Evolutionary conservation across 1,140 invertebrate genomes (phyloP), one percentile per base, ranked within the genome.

Genomic region (Drosophila bocki): DNA sequence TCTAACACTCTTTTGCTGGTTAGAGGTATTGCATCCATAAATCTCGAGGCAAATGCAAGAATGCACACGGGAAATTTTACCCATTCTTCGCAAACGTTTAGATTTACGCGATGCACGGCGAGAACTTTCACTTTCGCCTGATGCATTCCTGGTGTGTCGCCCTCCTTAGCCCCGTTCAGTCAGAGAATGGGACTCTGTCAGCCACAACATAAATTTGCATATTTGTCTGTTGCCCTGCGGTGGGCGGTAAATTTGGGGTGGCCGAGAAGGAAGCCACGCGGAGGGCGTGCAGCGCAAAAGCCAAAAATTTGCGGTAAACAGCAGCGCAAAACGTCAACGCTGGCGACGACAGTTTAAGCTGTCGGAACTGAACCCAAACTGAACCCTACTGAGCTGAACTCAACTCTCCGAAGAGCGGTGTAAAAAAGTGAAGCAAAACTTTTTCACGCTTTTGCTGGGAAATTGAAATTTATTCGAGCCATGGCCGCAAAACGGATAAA

Each of bases 231-330:
- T 56, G 59, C 63, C 61, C 41, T 29, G 44, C 42, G 7, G 42
- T 45, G 47, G 26, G 54, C 33, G 63, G 48, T 4, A 9, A 5
- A 17, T 9, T 59, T 53, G 29, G 45, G 42, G 33, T 39, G 72
- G 11, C 9, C 45, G 26, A 35, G 51, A 41, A 32, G 39, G 17
- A 32, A 37, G 11, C 13, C 13, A 44, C 70, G 39, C 47, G 50
- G 44, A 61, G 59, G 75, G 70, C 70, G 65, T 69, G 75, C 85
- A 90, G 78, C 47, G 45, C 57, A 63, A 79, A 90, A 91, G 69
- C 86, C 78, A 80, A 82, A 90, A 90, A 90, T 90, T 79, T 90
- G 85, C 57, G 85, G 81, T 90, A 90, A 88, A 80, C 85, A 87
- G 84, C 53, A 62, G 64, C 68, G 62, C 50, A 39, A 32, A 57